A percentile compares a stretch with the other conserved stretches of the same genome.
Evolutionary conservation across 2,797 vertebrate genomes (phyloP).

Genomic region (Gadopsis bispinosus): DNA sequence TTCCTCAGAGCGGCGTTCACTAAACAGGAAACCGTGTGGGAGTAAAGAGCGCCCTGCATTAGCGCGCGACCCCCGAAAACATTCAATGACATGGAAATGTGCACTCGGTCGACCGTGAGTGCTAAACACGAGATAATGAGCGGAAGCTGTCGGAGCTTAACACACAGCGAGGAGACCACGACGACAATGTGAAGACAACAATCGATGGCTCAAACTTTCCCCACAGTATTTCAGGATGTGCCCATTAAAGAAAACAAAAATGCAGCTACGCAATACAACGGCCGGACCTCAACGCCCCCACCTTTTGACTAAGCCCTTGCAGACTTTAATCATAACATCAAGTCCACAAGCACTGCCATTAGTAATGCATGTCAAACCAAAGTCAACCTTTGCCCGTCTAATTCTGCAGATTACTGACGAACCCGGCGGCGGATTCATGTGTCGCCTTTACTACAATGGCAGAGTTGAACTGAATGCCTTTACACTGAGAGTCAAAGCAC

Average conservation of each 20-base stretch:
- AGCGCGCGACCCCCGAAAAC: constrained; percentile 30
- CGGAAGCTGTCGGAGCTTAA: constrained; percentile 30
- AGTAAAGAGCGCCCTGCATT: constrained; percentile 34
- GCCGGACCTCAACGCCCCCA: not conserved
- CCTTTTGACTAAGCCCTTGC: not conserved
- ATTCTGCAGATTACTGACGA: not conserved
- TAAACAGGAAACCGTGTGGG: constrained; percentile 66
- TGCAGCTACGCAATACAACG: not conserved
- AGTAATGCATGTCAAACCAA: too few relatives aligned
- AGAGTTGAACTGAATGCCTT: not conserved
- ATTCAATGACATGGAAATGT: constrained; percentile 60
- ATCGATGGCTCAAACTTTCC: constrained; percentile 23
- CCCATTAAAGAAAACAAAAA: constrained; percentile 19
- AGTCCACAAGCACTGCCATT: too few relatives aligned
- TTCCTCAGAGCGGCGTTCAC: constrained; percentile 55
- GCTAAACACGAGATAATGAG: constrained; percentile 62
- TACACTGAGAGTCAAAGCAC: not conserved
- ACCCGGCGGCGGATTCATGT: not conserved
- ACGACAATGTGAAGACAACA: constrained; percentile 9
- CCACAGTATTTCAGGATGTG: constrained; percentile 12
- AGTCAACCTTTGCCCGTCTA: not conserved
- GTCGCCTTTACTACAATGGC: not conserved
- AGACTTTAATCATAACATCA: not conserved
- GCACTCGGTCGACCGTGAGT: constrained; percentile 38
- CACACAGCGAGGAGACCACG: constrained; percentile 17